Evolutionary conservation across 2,888 invertebrate genomes (phyloP).

Genomic region (Hybos culiciformis): DNA sequence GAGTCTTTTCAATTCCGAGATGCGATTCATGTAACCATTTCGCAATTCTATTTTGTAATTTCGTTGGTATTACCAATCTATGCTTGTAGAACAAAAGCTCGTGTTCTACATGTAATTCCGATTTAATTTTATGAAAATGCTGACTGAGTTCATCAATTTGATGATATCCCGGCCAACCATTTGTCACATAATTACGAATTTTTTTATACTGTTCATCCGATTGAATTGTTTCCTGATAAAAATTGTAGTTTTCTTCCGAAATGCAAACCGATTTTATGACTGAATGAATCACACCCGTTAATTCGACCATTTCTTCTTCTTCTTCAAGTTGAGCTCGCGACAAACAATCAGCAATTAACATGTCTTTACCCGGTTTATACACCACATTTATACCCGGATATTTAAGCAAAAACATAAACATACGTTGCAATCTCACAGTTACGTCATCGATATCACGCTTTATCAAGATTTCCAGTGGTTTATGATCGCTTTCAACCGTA

Average conservation of each 20-base stretch:
- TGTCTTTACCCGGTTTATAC: too few relatives aligned
- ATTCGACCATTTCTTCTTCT: constrained; percentile 3
- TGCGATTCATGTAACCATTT: constrained; percentile 22
- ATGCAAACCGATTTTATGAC: constrained; percentile 10
- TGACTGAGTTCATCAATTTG: constrained; percentile 7
- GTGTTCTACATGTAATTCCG: constrained; percentile 8
- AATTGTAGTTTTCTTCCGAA: constrained; percentile 11
- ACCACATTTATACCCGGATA: constrained; percentile 21
- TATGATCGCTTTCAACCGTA: constrained; percentile 18
- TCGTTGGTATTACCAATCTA: constrained; percentile 15
- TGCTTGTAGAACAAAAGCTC: constrained; percentile 11
- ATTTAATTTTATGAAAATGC: constrained; percentile 6
- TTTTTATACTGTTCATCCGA: constrained; percentile 7
- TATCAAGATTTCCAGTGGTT: constrained; percentile 24
- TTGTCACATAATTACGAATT: constrained; percentile 5
- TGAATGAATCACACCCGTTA: constrained; percentile 12
- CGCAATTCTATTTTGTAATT: constrained; percentile 14
- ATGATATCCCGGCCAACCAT: constrained; percentile 15
- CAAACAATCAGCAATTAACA: constrained; percentile 19
- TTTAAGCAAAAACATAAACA: constrained; percentile 19
- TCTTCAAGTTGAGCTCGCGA: constrained; percentile 15
- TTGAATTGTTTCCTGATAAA: constrained; percentile 5
- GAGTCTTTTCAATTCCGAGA: constrained; percentile 22
- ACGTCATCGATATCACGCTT: constrained; percentile 21
- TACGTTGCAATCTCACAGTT: constrained; percentile 19